Evolutionary conservation across 2,888 invertebrate species (phyloP).

Genomic region (Himalopsyche anomala): DNA sequence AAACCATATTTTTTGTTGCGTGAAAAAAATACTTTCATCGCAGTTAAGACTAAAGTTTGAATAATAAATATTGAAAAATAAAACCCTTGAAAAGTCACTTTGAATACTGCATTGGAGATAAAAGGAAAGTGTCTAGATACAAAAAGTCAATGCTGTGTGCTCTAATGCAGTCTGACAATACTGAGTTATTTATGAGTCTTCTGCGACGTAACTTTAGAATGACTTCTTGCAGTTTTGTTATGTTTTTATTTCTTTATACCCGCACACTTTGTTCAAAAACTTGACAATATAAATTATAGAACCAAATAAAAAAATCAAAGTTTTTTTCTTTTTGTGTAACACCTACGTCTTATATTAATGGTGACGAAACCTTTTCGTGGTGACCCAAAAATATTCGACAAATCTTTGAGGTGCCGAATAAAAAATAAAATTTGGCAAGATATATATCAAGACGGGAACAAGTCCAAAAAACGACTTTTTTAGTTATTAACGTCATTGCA

Average conservation of each 20-base stretch:
- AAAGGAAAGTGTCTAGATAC: neutral
- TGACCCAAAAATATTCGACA: too few species aligned
- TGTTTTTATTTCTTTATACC: neutral
- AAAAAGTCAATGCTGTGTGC: neutral
- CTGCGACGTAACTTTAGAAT: neutral
- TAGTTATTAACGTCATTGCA: too few species aligned
- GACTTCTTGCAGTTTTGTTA: neutral
- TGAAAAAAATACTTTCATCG: neutral
- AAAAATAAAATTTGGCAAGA: too few species aligned
- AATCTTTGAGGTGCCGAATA: too few species aligned
- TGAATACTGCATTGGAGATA: neutral
- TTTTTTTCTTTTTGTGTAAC: neutral
- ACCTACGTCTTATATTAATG: neutral
- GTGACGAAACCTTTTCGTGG: too few species aligned
- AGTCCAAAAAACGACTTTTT: too few species aligned
- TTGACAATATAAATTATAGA: neutral
- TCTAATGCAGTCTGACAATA: constrained; percentile 20
- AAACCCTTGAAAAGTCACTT: neutral
- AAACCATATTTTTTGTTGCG: too few species aligned
- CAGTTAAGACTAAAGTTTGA: neutral
- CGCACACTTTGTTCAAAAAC: constrained; percentile 1
- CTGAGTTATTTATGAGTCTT: constrained; percentile 1
- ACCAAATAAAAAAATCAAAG: neutral
- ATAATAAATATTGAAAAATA: neutral
- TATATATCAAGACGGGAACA: too few species aligned